Evolutionary conservation across 2,888 invertebrate genomes (phyloP), one percentile per base, ranked within the genome.

Genomic region (Eristalis tenax): DNA sequence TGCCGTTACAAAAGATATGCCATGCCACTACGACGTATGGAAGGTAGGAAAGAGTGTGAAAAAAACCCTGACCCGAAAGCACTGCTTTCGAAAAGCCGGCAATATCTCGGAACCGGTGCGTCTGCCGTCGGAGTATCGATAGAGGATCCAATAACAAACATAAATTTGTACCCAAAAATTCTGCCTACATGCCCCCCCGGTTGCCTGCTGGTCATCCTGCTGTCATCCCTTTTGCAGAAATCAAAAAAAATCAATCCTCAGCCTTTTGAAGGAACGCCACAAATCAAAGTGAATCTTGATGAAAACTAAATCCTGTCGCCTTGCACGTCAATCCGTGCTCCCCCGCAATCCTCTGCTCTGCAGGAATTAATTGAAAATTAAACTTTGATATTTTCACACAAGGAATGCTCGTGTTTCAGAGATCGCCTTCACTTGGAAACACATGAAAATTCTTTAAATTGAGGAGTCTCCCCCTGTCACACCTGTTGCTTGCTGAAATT

Each of bases 401-500:
- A n/a, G n/a, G 50, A 50, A 50, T 50, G 50, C n/a, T 38, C 35
- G 10, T 6, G 4, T n/a, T 6, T 2, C 13, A 38, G 13, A 38
- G 38, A 38, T 38, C 38, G 38, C 13, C 13, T 35, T 11, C 35
- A 8, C n/a, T n/a, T 50, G 43, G 43, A 15, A n/a, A 6, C n/a
- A 5, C 28, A 5, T 18, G 50, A 18, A 59, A 26, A 59, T 59
- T 8, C 59, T 26, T 69, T 68, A 50, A 50, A 8, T 10, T 0
- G 8, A 18, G 18, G 5, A 5, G n/a, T n/a, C 4, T 4, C 6
- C 15, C n/a, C 18, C n/a, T 8, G 8, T 18, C 8, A 59, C 77
- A 85, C 85, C 85, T 85, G 85, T 85, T 85, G 85, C 85, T 64
- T 32, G 40, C 6, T 70, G 57, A 70, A 69, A 70, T 75, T 75